Evolutionary conservation across 2,888 invertebrate genomes (phyloP).

Genomic region (Cylindroiulus punctatus): DNA sequence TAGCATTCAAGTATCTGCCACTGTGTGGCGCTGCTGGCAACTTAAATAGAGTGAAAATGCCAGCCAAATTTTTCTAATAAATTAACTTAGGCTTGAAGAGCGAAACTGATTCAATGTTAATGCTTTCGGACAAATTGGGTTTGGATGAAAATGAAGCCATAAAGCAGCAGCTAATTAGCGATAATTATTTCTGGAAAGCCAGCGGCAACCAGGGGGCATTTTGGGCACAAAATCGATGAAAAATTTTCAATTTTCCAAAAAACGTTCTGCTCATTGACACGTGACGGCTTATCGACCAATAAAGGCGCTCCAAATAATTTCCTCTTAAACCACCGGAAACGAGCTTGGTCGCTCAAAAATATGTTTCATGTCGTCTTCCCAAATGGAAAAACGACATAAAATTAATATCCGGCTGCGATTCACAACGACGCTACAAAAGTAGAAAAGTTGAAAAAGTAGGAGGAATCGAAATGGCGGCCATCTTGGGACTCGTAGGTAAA

Average conservation of each 20-base stretch:
- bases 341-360: too few relatives aligned
- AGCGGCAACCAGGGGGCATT: background rate
- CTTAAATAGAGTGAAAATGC: too few relatives aligned
- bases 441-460: too few relatives aligned
- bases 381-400: too few relatives aligned
- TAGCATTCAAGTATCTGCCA: too few relatives aligned
- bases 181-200: background rate
- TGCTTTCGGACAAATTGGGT: constrained; percentile 20
- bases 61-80: background rate
- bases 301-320: background rate
- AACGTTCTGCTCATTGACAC: background rate
- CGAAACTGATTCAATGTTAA: constrained; percentile 29
- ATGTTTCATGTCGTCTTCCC: too few relatives aligned
- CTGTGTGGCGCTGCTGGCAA: too few relatives aligned
- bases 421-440: too few relatives aligned
- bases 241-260: background rate
- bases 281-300: too few relatives aligned
- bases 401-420: too few relatives aligned
- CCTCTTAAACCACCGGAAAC: background rate
- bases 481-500: too few relatives aligned
- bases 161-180: constrained; percentile 29
- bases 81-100: background rate
- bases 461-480: too few relatives aligned
- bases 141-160: constrained; percentile 38
- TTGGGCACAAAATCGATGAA: background rate